These are phyloP conservation scores for Drosophila demipolita DNA, from an alignment of 2,888 invertebrate species.

Conservation along the genomic window DNA sequence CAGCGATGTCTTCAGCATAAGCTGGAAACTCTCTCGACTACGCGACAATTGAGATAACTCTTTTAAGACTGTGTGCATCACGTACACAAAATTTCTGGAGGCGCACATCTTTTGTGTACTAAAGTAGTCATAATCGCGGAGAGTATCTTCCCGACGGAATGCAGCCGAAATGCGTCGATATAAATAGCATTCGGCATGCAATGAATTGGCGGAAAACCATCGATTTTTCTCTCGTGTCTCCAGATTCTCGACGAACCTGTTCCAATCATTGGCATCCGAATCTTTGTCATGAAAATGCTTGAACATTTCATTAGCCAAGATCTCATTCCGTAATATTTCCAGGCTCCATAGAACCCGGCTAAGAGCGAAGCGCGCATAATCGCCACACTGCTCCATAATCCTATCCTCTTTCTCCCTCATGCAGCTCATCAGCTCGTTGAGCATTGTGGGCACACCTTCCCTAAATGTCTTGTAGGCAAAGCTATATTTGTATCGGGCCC, in stretches of 20 bases:
- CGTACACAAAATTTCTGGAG: conserved; percentile 82
- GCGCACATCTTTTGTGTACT: conserved; percentile 89
- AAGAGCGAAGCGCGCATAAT: conserved; percentile 88
- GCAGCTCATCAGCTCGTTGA: conserved; percentile 93
- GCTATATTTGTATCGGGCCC: conserved; percentile 84
- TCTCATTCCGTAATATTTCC: conserved; percentile 93
- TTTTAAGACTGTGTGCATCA: conserved; percentile 50
- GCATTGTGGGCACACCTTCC: conserved; percentile 93
- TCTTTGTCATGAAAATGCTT: conserved; percentile 84
- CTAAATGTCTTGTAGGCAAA: conserved; percentile 94
- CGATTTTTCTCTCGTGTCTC: conserved; percentile 73
- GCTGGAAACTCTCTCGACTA: conserved; percentile 52
- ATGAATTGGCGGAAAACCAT: conserved; percentile 93
- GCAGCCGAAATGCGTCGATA: conserved; percentile 90
- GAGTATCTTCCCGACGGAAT: conserved; percentile 86
- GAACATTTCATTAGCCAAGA: conserved; percentile 94
- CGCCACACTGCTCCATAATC: conserved; percentile 87
- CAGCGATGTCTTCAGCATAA: conserved; percentile 87
- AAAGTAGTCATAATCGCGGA: conserved; percentile 92
- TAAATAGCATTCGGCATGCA: conserved; percentile 96
- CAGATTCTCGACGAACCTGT: conserved; percentile 86
- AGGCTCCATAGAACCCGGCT: conserved; percentile 90
- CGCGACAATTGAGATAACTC: conserved; percentile 8
- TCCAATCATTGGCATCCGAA: conserved; percentile 77
- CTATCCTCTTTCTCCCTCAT: conserved; percentile 89